Conservation (phyloP, 2,888 invertebrate genomes). For the Melipona bicolor region DNA sequence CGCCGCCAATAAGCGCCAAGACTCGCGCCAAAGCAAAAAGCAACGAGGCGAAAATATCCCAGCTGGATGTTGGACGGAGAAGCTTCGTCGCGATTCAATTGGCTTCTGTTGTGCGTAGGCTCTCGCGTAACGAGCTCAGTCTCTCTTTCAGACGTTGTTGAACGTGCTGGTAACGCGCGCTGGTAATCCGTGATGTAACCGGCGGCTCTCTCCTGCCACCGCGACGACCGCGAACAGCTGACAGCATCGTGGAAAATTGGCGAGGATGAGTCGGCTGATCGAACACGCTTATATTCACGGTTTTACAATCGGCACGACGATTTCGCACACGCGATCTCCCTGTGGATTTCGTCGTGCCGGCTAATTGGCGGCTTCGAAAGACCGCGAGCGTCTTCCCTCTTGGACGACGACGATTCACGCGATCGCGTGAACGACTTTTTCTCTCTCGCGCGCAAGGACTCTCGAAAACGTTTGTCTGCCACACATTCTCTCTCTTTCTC, state of each 20-base stretch:
- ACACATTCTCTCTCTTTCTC: background rate
- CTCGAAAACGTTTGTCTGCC: background rate
- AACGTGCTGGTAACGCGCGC: background rate
- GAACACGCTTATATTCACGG: conserved; percentile 16
- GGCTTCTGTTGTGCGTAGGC: background rate
- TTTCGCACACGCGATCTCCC: conserved; percentile 1
- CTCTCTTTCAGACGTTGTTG: conserved; percentile 9
- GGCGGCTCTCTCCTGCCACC: background rate
- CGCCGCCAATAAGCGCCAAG: conserved; percentile 20
- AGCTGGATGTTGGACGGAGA: background rate
- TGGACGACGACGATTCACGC: conserved; percentile 3
- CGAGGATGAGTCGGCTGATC: conserved; percentile 45
- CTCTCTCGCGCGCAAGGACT: no score
- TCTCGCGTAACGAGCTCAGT: conserved; percentile 8
- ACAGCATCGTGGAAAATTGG: conserved; percentile 43
- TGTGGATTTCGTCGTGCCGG: background rate
- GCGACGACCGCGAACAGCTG: conserved; percentile 12
- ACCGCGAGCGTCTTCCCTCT: background rate
- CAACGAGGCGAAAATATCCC: conserved; percentile 8
- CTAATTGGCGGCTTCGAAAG: conserved; percentile 36
- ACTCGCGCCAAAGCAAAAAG: background rate
- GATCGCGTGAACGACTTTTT: background rate
- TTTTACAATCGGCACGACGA: background rate
- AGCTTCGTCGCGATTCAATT: conserved; percentile 4
- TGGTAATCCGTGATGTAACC: conserved; percentile 35